Percentiles rank a stretch among this genome's conserved stretches.
Evolutionary conservation across 2,888 invertebrate genomes (phyloP).

Genomic region (Argyresthia albistria): DNA sequence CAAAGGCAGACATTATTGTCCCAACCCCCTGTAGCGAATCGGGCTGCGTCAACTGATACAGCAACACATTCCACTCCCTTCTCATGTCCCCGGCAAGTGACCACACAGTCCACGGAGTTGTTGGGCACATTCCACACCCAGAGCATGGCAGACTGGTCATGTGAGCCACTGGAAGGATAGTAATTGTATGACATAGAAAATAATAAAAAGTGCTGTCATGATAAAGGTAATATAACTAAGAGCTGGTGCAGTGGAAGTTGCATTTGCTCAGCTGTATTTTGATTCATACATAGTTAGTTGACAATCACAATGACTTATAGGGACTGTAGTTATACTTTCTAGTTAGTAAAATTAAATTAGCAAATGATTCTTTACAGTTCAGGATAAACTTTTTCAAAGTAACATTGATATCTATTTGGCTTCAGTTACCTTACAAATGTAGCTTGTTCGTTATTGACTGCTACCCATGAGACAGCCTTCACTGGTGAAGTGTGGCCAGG

Average conservation of each 20-base stretch:
- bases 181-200: too few species aligned
- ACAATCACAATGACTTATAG: too few species aligned
- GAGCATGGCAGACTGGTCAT: slow-evolving; percentile 91
- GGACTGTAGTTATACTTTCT: too few species aligned
- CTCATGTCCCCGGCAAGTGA: slow-evolving; percentile 92
- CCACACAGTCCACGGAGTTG: slow-evolving; percentile 84
- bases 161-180: slow-evolving; percentile 79
- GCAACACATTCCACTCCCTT: slow-evolving; percentile 91
- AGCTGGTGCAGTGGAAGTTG: too few species aligned
- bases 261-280: too few species aligned
- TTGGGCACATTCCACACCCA: slow-evolving; percentile 88
- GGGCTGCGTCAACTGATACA: slow-evolving; percentile 76
- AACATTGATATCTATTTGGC: too few species aligned
- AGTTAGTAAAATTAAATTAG: too few species aligned
- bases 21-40: slow-evolving; percentile 90
- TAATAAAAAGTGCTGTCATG: too few species aligned
- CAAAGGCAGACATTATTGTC: slow-evolving; percentile 94
- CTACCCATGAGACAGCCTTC: slow-evolving; percentile 91
- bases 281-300: too few species aligned
- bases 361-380: too few species aligned
- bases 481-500: slow-evolving; percentile 91
- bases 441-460: slow-evolving; percentile 74
- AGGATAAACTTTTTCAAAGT: too few species aligned
- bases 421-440: slow-evolving; percentile 81
- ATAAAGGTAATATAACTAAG: too few species aligned